These are phyloP conservation scores for Agonopterix heracliana DNA, from an alignment of 2,888 invertebrate species.

Conservation along the genomic window DNA sequence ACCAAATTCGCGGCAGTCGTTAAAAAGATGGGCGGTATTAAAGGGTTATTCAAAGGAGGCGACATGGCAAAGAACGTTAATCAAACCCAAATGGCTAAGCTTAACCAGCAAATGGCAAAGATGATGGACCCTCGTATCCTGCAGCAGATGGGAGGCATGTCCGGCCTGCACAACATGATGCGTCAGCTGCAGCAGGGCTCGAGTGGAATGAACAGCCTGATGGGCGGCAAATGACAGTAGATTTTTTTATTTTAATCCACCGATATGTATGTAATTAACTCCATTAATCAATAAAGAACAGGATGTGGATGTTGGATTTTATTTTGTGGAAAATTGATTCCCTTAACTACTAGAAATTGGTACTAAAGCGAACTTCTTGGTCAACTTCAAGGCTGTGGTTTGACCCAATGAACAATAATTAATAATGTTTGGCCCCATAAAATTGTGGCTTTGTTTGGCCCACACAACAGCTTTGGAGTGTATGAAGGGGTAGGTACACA, in stretches of 20 bases:
- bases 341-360: too few species aligned
- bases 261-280: slow-evolving; percentile 17
- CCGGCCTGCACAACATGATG: slow-evolving; percentile 98
- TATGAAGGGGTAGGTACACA: too few species aligned
- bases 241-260: slow-evolving; percentile 17
- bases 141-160: slow-evolving; percentile 98
- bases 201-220: slow-evolving; percentile 77
- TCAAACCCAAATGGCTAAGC: slow-evolving; percentile 97
- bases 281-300: slow-evolving; percentile 20
- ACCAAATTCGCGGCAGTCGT: slow-evolving; percentile 99
- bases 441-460: too few species aligned
- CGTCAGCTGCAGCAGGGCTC: slow-evolving; percentile 86
- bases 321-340: neutral
- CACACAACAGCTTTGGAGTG: too few species aligned
- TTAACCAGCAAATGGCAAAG: slow-evolving; percentile 99
- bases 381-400: too few species aligned
- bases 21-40: slow-evolving; percentile 99
- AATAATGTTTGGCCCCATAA: too few species aligned
- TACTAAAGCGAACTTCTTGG: too few species aligned
- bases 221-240: slow-evolving; percentile 76
- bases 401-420: too few species aligned
- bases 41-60: slow-evolving; percentile 98
- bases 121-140: slow-evolving; percentile 99
- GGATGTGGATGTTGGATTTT: slow-evolving; percentile 5
- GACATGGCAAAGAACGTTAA: slow-evolving; percentile 99